phyloP scores from a whole-genome alignment of 2,888 invertebrate genomes.

The Lycophotia porphyrea region DNA sequence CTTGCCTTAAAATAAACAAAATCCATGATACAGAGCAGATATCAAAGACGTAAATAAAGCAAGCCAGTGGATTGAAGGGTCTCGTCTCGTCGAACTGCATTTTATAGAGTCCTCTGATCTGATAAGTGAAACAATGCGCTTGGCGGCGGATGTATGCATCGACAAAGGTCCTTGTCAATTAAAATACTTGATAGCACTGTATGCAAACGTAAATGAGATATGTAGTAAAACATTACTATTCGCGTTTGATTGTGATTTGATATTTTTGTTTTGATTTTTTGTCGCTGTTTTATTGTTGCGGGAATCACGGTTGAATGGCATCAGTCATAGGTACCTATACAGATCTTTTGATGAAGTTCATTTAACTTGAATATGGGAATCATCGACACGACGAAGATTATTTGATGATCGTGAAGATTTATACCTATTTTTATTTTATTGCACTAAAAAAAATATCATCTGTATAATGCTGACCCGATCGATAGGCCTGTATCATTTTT shows the following conservation, averaged over 20 bases:
- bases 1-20: conserved; percentile 77
- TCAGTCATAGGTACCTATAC: background rate
- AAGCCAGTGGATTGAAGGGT: conserved; percentile 75
- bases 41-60: conserved; percentile 68
- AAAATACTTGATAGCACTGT: conserved; percentile 79
- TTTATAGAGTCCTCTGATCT: conserved; percentile 83
- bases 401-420: background rate
- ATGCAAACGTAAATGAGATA: conserved; percentile 74
- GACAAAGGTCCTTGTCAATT: conserved; percentile 86
- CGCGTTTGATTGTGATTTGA: conserved; percentile 55
- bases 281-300: conserved; percentile 18
- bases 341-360: background rate
- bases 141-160: conserved; percentile 80
- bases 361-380: background rate
- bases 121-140: conserved; percentile 83
- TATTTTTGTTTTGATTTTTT: conserved; percentile 42
- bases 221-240: conserved; percentile 58
- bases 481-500: too few species aligned
- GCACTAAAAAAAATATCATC: too few species aligned
- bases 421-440: background rate
- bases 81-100: conserved; percentile 72
- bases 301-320: background rate
- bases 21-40: conserved; percentile 71
- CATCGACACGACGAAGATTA: background rate
- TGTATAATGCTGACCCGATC: background rate